Conservation (phyloP, 1,140 invertebrate species). For the Aphaenogaster rudis region DNA sequence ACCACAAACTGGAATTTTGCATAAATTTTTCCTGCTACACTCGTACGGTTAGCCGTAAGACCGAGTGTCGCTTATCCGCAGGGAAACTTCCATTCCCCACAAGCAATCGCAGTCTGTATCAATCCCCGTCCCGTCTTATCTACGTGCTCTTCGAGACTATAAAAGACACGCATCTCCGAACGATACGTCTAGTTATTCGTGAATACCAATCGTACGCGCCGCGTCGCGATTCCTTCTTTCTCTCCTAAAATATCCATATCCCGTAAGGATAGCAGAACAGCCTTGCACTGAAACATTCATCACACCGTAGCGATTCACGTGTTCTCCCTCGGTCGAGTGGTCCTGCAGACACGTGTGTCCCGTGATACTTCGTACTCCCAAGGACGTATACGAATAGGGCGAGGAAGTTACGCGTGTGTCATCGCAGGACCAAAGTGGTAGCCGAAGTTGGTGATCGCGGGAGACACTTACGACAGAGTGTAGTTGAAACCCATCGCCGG, state of each 20-base stretch:
- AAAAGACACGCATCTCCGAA: constrained; percentile 78
- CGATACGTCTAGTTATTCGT: constrained; percentile 76
- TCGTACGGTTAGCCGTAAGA: not conserved
- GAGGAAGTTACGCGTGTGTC: not conserved
- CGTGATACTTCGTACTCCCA: not conserved
- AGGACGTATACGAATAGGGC: not conserved
- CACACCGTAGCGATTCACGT: not conserved
- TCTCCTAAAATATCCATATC: not conserved
- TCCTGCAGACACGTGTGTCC: not conserved
- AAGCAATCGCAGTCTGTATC: constrained; percentile 30
- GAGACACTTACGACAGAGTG: constrained; percentile 83
- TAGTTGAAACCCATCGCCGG: constrained; percentile 77
- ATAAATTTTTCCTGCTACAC: not conserved
- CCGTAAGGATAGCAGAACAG: not conserved
- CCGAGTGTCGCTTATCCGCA: not conserved
- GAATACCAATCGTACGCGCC: constrained; percentile 48
- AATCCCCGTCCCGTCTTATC: constrained; percentile 60
- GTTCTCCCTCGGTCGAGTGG: not conserved
- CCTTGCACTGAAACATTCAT: not conserved
- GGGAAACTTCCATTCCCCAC: constrained; percentile 5
- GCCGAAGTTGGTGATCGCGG: constrained; percentile 55
- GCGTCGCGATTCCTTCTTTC: constrained; percentile 5
- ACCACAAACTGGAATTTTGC: not conserved
- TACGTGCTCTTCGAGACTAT: constrained; percentile 70
- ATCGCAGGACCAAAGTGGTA: constrained; percentile 55